phyloP scores from a whole-genome alignment of 2,113 vertebrate species.

The Coracopsis vasa region DNA sequence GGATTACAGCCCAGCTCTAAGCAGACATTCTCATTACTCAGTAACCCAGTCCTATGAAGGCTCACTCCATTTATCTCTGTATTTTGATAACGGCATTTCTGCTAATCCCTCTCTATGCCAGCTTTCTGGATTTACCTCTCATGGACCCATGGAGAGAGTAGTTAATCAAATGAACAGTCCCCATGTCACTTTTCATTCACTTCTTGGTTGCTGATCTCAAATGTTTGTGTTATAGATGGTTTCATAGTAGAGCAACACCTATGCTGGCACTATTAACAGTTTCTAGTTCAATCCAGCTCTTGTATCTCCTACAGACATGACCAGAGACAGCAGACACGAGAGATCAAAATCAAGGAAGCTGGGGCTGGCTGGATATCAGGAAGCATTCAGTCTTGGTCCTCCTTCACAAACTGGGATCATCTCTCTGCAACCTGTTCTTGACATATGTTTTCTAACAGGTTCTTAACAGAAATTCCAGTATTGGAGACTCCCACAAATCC shows the following conservation, averaged over 20 bases:
- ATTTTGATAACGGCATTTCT: background rate
- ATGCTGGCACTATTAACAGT: background rate
- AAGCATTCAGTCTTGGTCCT: background rate
- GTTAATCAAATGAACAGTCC: conserved; percentile 6
- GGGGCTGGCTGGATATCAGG: background rate
- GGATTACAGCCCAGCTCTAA: conserved; percentile 9
- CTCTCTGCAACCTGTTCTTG: background rate
- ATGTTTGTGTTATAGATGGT: background rate
- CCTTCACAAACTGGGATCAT: conserved; percentile 24
- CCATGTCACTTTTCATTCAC: background rate
- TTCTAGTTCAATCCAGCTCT: conserved; percentile 12
- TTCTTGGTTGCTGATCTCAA: background rate
- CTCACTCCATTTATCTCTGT: background rate
- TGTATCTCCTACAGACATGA: background rate
- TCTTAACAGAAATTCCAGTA: background rate
- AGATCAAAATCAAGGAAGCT: background rate
- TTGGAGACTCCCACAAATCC: background rate
- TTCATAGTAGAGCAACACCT: background rate
- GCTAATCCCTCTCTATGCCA: background rate
- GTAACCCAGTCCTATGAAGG: background rate
- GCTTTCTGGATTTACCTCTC: background rate
- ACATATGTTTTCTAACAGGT: conserved; percentile 7
- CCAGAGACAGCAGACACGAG: background rate
- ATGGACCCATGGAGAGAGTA: background rate
- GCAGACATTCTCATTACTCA: background rate